A percentile compares a stretch with the other conserved stretches of the same genome.
phyloP scores from a whole-genome alignment of 37 sponge, comb jelly and placozoan species.

The Geodia barretti region DNA sequence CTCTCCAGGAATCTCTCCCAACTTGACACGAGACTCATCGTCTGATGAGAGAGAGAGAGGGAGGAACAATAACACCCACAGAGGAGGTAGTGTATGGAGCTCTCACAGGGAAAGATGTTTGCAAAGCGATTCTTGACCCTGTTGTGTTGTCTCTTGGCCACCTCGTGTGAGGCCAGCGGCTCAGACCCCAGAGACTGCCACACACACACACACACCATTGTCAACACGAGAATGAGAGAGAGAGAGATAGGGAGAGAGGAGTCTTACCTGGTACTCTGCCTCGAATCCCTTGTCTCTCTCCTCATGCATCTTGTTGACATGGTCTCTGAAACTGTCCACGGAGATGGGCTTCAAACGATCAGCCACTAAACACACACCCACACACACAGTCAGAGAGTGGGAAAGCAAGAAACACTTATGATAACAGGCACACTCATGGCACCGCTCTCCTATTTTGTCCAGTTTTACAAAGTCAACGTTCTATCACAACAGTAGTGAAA shows the following conservation, averaged over 20 bases:
- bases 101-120: constrained; percentile 83
- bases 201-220: background rate
- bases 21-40: constrained; percentile 54
- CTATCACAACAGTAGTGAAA: background rate
- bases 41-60: constrained; percentile 26
- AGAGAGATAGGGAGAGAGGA: background rate
- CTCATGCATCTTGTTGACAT: constrained; percentile 64
- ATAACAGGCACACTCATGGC: no score
- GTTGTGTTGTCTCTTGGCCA: constrained; percentile 40
- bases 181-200: constrained; percentile 36
- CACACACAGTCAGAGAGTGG: background rate
- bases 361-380: constrained; percentile 64
- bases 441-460: no score
- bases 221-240: background rate
- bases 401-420: background rate
- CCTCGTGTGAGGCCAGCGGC: constrained; percentile 33
- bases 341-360: constrained; percentile 52
- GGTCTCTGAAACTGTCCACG: constrained; percentile 57
- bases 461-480: no score
- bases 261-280: constrained; percentile 74
- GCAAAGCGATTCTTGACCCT: constrained; percentile 74
- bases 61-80: background rate
- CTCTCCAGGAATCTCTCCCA: constrained; percentile 21
- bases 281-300: constrained; percentile 72
- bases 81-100: background rate